These are phyloP conservation scores for Lepetodrilus schrolli DNA, from an alignment of 2,888 invertebrate genomes.

Conservation along the genomic window DNA sequence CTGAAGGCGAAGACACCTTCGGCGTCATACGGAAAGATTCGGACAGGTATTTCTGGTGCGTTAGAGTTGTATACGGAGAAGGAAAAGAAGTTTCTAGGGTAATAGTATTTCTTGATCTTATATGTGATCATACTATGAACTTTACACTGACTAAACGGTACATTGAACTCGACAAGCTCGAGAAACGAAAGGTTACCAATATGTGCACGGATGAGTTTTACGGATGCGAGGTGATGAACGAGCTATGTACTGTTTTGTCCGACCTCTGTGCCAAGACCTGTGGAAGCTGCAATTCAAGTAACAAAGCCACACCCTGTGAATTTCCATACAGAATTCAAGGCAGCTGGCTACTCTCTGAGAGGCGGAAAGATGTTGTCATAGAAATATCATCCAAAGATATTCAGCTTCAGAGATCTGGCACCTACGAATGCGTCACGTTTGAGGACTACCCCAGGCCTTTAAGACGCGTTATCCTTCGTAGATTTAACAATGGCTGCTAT, in stretches of 20 bases:
- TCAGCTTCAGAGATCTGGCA: slow-evolving; percentile 33
- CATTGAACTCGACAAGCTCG: slow-evolving; percentile 29
- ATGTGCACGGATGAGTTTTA: slow-evolving; percentile 37
- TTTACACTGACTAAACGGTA: slow-evolving; percentile 28
- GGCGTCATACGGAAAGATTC: slow-evolving; percentile 33
- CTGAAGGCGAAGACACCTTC: slow-evolving; percentile 20
- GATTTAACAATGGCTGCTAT: slow-evolving; percentile 49
- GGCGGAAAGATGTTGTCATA: slow-evolving; percentile 17
- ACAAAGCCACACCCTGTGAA: slow-evolving; percentile 14
- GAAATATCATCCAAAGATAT: slow-evolving; percentile 35
- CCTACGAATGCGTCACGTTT: slow-evolving; percentile 44
- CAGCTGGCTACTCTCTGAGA: slow-evolving; percentile 32
- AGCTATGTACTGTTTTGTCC: slow-evolving; percentile 31
- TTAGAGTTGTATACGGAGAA: slow-evolving; percentile 34
- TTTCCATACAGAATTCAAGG: slow-evolving; percentile 39
- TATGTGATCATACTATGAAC: slow-evolving; percentile 34
- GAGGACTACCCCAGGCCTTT: slow-evolving; percentile 31
- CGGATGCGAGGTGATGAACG: slow-evolving; percentile 26
- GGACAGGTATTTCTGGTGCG: slow-evolving; percentile 44
- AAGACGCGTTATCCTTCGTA: slow-evolving; percentile 39
- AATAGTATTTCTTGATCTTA: slow-evolving; percentile 35
- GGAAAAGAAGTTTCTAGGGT: slow-evolving; percentile 25
- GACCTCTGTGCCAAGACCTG: slow-evolving; percentile 35
- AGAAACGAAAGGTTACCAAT: slow-evolving; percentile 29
- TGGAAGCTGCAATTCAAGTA: slow-evolving; percentile 29